Conservation (phyloP, 2,113 vertebrate genomes). For the Leptodactylus fuscus region DNA sequence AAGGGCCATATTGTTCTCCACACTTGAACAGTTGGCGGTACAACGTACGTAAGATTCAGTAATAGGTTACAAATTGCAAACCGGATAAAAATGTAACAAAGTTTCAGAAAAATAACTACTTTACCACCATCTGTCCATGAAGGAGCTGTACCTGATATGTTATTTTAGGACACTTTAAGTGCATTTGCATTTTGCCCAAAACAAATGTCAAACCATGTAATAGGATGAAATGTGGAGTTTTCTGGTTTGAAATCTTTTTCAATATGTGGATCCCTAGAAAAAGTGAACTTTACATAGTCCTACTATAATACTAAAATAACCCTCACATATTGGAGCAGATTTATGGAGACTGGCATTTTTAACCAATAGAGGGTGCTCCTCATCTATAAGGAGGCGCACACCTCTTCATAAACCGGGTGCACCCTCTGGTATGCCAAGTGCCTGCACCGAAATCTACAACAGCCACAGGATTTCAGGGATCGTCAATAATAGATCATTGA, state of each 20-base stretch:
- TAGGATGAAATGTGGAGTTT: background rate
- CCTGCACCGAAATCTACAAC: too few relatives aligned
- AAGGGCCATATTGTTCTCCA: constrained; percentile 13
- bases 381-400: too few relatives aligned
- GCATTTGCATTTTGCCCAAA: background rate
- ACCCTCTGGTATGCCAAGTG: too few relatives aligned
- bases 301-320: too few relatives aligned
- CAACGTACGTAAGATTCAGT: background rate
- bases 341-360: too few relatives aligned
- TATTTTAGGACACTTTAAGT: background rate
- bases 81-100: background rate
- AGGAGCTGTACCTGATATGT: background rate
- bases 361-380: too few relatives aligned
- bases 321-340: too few relatives aligned
- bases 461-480: too few relatives aligned
- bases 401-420: too few relatives aligned
- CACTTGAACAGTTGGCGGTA: constrained; percentile 12
- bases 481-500: too few relatives aligned
- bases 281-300: too few relatives aligned
- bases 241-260: background rate
- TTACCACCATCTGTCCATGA: background rate
- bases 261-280: background rate
- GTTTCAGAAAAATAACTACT: background rate
- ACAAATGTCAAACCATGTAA: background rate
- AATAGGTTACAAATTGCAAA: constrained; percentile 23